A percentile compares a stretch with the other conserved stretches of the same genome.
Evolutionary conservation across 2,888 invertebrate species (phyloP).

Genomic region (Choreutis nemorana): DNA sequence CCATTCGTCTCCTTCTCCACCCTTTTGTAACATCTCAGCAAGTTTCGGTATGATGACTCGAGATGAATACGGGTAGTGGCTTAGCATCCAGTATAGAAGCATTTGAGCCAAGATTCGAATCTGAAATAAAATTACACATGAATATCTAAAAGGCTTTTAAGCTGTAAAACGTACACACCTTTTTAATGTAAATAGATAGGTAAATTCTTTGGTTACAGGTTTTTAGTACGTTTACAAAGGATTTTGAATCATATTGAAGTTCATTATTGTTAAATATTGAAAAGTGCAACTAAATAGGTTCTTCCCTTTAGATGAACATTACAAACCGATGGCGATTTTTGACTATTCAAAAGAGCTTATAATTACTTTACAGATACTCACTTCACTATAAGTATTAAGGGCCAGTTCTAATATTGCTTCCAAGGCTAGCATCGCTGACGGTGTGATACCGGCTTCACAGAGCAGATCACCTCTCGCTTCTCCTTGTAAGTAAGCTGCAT

Average conservation of each 20-base stretch:
- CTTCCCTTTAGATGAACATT: too few relatives aligned
- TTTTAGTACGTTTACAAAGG: too few relatives aligned
- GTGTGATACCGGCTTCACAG: slow-evolving; percentile 46
- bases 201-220: too few relatives aligned
- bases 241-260: too few relatives aligned
- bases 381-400: slow-evolving; percentile 42
- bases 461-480: slow-evolving; percentile 40
- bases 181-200: too few relatives aligned
- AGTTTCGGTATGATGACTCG: slow-evolving; percentile 70
- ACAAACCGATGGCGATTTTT: too few relatives aligned
- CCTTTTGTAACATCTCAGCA: slow-evolving; percentile 61
- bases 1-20: slow-evolving; percentile 56
- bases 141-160: too few relatives aligned
- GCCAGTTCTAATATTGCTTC: slow-evolving; percentile 40
- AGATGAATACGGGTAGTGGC: slow-evolving; percentile 75
- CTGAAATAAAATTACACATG: slow-evolving; percentile 24
- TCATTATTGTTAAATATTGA: too few relatives aligned
- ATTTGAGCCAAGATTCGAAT: slow-evolving; percentile 73
- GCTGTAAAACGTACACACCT: too few relatives aligned
- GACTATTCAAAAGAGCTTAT: too few relatives aligned
- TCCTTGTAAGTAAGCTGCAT: slow-evolving; percentile 70
- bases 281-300: too few relatives aligned
- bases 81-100: slow-evolving; percentile 69
- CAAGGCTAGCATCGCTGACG: slow-evolving; percentile 30
- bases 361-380: too few relatives aligned